Evolutionary conservation across 2,888 invertebrate species (phyloP), one percentile per base, ranked within the genome.

Genomic region (Diadegma fenestrale): DNA sequence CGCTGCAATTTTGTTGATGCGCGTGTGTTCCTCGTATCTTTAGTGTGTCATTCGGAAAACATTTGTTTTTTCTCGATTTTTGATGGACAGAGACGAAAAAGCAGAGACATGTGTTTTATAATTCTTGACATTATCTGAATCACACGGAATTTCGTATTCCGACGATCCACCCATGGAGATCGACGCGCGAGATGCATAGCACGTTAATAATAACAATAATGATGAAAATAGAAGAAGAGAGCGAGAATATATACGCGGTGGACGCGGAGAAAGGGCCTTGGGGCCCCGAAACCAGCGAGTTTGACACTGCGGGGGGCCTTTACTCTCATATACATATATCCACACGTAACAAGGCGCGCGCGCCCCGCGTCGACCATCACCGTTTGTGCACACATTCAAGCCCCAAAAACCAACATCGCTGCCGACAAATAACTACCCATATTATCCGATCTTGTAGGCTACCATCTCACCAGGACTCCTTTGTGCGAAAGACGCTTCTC

Each of bases 371-470:
- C 81, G 73, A 73, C 30, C 66, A 63, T 48, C 66, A 19, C 77
- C 77, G 6, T 4, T 81, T 80, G 64, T 22, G 43, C 71, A 85
- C 82, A 79, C 75, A 79, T 85, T 69, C 71, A 63, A 45, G 66
- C 66, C 88, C 89, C 90, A 92, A 93, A 92, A 93, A 93, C 93
- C 93, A 93, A 93, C 93, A 93, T 93, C 92, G 92, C 91, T 91
- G 93, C 92, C 93, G 93, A 93, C 93, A 93, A 93, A 93, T 93
- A 93, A 93, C 93, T 92, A 92, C 92, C 91, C 92, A 91, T 91
- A 93, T 93, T 93, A 93, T 93, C 92, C 92, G 92, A 92, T 92
- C 92, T 92, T 91, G 92, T 90, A 91, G 90, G 93, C 93, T 93
- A 93, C 93, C 92, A 93, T 92, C 93, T 92, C 92, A 89, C 92